Percentiles rank a stretch among this genome's conserved stretches.
phyloP scores from a whole-genome alignment of 2,888 invertebrate genomes.

The Agrochola macilenta region DNA sequence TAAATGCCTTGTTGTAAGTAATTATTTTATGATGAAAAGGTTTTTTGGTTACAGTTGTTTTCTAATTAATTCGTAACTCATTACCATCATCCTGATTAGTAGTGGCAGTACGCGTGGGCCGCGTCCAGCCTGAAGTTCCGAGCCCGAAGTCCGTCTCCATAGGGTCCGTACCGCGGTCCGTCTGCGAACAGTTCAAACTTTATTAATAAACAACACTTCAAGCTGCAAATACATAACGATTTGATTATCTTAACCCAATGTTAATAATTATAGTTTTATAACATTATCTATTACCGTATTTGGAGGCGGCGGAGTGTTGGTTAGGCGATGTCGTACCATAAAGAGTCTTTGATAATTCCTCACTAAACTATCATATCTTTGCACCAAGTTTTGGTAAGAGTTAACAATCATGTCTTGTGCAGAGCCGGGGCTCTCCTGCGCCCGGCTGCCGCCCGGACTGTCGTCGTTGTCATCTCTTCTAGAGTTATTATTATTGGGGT shows the following conservation, averaged over 20 bases:
- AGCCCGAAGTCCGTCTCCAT: conserved; percentile 90
- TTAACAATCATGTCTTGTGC: conserved; percentile 87
- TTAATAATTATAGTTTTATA: conserved; percentile 12
- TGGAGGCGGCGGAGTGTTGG: conserved; percentile 82
- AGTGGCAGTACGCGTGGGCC: conserved; percentile 54
- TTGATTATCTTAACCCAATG: conserved; percentile 4
- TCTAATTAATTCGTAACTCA: background rate
- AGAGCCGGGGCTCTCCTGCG: conserved; percentile 75
- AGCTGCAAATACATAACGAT: background rate
- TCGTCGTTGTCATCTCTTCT: conserved; percentile 77
- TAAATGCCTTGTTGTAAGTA: background rate
- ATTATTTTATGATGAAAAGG: background rate
- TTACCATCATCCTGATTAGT: conserved; percentile 70
- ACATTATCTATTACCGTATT: conserved; percentile 79
- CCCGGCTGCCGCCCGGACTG: conserved; percentile 69
- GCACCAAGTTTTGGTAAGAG: conserved; percentile 88
- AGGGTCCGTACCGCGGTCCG: conserved; percentile 93
- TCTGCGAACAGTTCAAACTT: conserved; percentile 80
- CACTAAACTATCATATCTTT: conserved; percentile 88
- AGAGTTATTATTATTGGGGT: conserved; percentile 72
- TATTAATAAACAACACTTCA: conserved; percentile 1
- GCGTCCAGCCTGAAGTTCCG: conserved; percentile 66
- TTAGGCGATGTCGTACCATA: conserved; percentile 86
- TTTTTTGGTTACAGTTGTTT: background rate
- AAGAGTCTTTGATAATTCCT: conserved; percentile 88